Base-by-base conservation (phyloP, 2,888 invertebrate genomes). In the Chrysodeixis includens region DNA sequence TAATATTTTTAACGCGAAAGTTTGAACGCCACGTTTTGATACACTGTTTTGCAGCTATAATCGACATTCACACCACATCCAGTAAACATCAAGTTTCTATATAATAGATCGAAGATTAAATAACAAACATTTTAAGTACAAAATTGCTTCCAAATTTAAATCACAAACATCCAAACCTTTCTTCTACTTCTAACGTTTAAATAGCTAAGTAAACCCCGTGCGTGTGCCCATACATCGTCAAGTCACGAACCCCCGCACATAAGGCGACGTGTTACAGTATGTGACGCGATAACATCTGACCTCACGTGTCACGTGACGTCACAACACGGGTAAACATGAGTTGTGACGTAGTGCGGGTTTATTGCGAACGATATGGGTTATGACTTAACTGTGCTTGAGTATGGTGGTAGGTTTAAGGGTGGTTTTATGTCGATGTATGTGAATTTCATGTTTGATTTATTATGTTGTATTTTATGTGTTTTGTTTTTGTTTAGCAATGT, bases 241-340 rank as follows among this genome's bases (percentile, higher is more conserved):
- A 73, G 73, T 74, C 73, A 74, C 73, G 76, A 76, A 76, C 61
- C 60, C 57, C 69, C 76, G 73, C 66, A 61, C 83, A 80, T 83
- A 82, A 80, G 82, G 85, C 86, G 83, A 84, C 84, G 86, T 85
- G 85, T 69, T 74, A 71, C 78, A 81, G 73, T 82, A 79, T 82
- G 82, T 83, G 78, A 63, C 54, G 59, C 59, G 83, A 83, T 83
- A 83, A n/a, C 18, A 83, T 83, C 83, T 83, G 78, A 83, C 83
- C 82, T 78, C 79, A 75, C 74, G 71, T 62, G 57, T n/a, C n/a
- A n/a, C n/a, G 71, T 76, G 69, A 77, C 63, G 65, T 67, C 57
- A 72, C 63, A 58, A 63, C 57, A 57, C 63, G 16, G 56, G 40
- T 35, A 53, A 56, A 70, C 52, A 51, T n/a, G 58, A 32, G 71